Conservation (phyloP, 2,113 vertebrate genomes). For the Nycticryphes semicollaris region DNA sequence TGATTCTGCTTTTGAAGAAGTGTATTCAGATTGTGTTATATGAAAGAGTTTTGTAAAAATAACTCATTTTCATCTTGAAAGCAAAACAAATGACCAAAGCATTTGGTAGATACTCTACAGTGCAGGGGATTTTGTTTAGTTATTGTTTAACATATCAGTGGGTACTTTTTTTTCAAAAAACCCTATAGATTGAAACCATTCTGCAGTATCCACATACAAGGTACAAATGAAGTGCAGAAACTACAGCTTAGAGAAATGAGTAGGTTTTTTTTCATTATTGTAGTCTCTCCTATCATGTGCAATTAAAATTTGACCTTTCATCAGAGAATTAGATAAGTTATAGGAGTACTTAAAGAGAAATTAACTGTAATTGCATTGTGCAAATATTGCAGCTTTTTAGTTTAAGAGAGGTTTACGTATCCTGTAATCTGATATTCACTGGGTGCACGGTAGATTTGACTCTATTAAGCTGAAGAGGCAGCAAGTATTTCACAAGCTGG, state of each 20-base stretch:
- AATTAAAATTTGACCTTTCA: slow-evolving; percentile 11
- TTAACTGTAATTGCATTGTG: neutral
- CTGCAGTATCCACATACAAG: neutral
- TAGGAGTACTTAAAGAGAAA: neutral
- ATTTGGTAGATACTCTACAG: neutral
- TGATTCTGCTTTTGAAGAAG: neutral
- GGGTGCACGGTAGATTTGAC: neutral
- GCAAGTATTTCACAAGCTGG: neutral
- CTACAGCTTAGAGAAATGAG: neutral
- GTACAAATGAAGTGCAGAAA: neutral
- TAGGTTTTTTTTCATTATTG: neutral
- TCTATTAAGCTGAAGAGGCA: neutral
- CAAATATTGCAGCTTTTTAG: neutral
- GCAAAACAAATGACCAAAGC: neutral
- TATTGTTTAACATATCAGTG: too few species aligned
- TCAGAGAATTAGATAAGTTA: neutral
- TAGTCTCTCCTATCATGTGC: neutral
- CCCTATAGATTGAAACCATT: neutral
- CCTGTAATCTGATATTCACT: neutral
- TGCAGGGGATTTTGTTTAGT: neutral
- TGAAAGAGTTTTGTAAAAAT: neutral
- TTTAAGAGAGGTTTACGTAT: neutral
- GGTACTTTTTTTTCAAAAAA: neutral
- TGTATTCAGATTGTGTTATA: neutral
- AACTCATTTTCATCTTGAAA: neutral